Conservation (phyloP, 2,113 vertebrate species). For the Microcebus griseorufus region DNA sequence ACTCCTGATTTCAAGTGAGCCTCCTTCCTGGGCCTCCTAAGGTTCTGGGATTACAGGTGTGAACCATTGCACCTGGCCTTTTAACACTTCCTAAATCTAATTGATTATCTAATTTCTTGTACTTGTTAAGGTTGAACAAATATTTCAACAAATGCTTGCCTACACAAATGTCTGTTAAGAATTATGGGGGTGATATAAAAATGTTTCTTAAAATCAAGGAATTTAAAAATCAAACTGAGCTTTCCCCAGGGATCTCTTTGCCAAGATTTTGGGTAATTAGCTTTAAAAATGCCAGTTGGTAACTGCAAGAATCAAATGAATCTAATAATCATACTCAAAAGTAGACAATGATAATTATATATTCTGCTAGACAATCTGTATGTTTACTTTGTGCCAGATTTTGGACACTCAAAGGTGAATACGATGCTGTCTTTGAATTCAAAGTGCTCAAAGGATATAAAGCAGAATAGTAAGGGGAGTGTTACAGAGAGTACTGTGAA, state of each 20-base stretch:
- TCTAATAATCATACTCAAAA: conserved; percentile 23
- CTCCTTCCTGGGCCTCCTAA: too few species aligned
- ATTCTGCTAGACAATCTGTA: neutral
- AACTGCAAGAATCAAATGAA: conserved; percentile 21
- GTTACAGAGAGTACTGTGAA: neutral
- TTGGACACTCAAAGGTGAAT: neutral
- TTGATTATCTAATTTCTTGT: neutral
- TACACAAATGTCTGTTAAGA: neutral
- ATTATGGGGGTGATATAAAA: neutral
- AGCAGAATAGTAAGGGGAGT: neutral
- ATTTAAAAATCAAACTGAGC: neutral
- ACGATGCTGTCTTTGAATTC: neutral
- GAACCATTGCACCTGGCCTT: too few species aligned
- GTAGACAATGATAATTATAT: neutral
- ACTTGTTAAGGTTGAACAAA: neutral
- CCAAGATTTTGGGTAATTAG: neutral
- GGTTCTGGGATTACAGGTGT: too few species aligned
- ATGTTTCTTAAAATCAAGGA: neutral
- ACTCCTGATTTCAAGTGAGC: too few species aligned
- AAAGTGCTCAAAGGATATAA: neutral
- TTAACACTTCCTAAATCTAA: neutral
- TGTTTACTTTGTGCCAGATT: conserved; percentile 5
- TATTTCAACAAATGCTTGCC: conserved; percentile 18
- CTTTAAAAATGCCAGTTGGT: conserved; percentile 22
- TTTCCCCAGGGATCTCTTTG: neutral